Evolutionary conservation across 2,797 vertebrate genomes (phyloP), one percentile per base, ranked within the genome.

Genomic region (Xerus rutilus): DNA sequence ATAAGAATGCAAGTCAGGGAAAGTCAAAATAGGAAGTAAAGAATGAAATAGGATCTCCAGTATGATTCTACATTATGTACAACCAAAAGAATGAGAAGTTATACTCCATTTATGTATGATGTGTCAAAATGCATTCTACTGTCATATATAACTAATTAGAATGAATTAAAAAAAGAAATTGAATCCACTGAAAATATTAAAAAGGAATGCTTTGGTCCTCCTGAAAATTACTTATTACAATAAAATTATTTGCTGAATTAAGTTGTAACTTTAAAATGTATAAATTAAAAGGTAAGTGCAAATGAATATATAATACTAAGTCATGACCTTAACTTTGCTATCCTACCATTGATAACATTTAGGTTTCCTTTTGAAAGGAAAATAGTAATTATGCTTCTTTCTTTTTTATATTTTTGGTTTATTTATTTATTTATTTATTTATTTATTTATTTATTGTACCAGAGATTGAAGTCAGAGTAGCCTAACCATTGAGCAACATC

Each of bases 231-330:
- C 76, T 81, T 83, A 49, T 49, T 91, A 7, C 17, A 52, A 39
- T 39, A 70, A 35, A 69, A 14, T 5, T 10, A 2, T 74, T 91
- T 43, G 17, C 25, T 78, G 18, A 85, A 89, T 83, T 47, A 65
- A 47, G 8, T 52, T 91, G 18, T 76, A 57, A 92, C 35, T 83
- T 59, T 77, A 85, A 94, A 92, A 83, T 86, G 43, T 2, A 25
- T 43, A 78, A 86, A 82, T 57, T 81, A 95, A 96, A 67, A 54
- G 14, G 0, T 25, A 94, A 88, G 69, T 49, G 67, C 14, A 95
- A 89, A 76, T 92, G 39, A 90, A 90, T 45, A 88, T 32, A 70
- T 11, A 54, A 7, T 59, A 76, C 5, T 64, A 93, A 95, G 21
- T 77, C 32, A 76, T 74, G 25, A 47, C 17, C 65, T 95, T 93